Base-by-base conservation (phyloP, 2,797 vertebrate genomes). In the Natrix natrix region DNA sequence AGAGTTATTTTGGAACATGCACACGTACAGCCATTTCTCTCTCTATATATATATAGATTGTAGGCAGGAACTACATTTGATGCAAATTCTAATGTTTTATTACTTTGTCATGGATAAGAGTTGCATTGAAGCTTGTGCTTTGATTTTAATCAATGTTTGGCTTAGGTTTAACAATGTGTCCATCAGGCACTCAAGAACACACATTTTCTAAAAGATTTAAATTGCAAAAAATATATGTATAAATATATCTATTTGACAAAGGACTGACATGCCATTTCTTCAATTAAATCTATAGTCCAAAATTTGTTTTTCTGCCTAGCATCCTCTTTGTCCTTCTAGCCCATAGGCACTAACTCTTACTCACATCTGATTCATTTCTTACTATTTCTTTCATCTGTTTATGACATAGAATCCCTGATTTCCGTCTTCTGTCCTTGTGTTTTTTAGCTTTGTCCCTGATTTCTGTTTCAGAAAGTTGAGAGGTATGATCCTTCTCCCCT, bases 381-480 rank as follows among this genome's bases (percentile, higher is more conserved):
- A 97, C 96, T 97, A 95, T 95, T 96, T 96, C 95, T 90, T 92
- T 0, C 90, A 93, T 94, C 20, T 2, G 95, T 96, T 83, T 97
- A 96, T 96, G 96, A 95, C 96, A 95, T 95, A 96, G 96, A 96
- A 97, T 97, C 97, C 97, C 96, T 97, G 96, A 97, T 97, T 94
- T 97, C 96, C 97, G 95, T 97, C 96, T 97, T 97, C 96, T 97
- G 94, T 97, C 97, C 97, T 97, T 97, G 97, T 97, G 96, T 97
- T 97, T 97, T 97, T 97, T 97, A 97, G 97, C 97, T 97, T 97
- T 97, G 95, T 97, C 97, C 97, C 97, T 0, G 97, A 97, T 97
- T 97, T 97, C 97, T 97, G 96, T 97, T 97, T 97, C 97, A 97
- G 97, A 97, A 97, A 97, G 97, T 97, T 97, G 96, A 97, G 97